Percentiles rank a stretch among this genome's conserved stretches.
phyloP scores from a whole-genome alignment of 2,888 invertebrate species.

The Heliothis peltigera region DNA sequence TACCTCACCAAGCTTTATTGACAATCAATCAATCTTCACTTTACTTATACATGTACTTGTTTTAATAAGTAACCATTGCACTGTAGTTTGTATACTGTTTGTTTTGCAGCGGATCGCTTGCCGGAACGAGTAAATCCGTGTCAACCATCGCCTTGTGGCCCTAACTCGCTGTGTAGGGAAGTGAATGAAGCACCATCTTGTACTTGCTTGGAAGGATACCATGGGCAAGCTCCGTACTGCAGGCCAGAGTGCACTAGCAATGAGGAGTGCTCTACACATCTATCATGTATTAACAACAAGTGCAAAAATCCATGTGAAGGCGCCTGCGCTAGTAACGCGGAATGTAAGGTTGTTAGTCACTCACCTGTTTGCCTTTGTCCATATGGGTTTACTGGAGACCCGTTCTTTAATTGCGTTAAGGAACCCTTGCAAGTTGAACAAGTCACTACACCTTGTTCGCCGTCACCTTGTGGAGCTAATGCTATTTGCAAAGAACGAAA shows the following conservation, averaged over 20 bases:
- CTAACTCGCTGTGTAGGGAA: slow-evolving; percentile 93
- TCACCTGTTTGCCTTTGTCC: slow-evolving; percentile 93
- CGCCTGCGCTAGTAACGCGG: slow-evolving; percentile 92
- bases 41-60: too few species aligned
- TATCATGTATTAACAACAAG: slow-evolving; percentile 94
- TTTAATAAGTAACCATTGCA: background rate
- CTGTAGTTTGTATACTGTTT: slow-evolving; percentile 5
- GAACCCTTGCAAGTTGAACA: slow-evolving; percentile 76
- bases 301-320: slow-evolving; percentile 94
- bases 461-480: slow-evolving; percentile 91
- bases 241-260: slow-evolving; percentile 94
- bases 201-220: slow-evolving; percentile 92
- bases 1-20: too few species aligned
- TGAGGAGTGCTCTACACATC: slow-evolving; percentile 92
- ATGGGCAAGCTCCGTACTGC: slow-evolving; percentile 93
- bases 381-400: slow-evolving; percentile 93
- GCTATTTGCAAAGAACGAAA: slow-evolving; percentile 91
- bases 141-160: slow-evolving; percentile 94
- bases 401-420: slow-evolving; percentile 91
- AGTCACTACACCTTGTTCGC: slow-evolving; percentile 89
- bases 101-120: slow-evolving; percentile 86
- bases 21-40: too few species aligned
- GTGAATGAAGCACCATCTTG: slow-evolving; percentile 93
- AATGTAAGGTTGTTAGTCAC: slow-evolving; percentile 94
- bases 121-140: slow-evolving; percentile 91